Base-by-base conservation (phyloP, 2,113 vertebrate genomes). In the Hippoglossus stenolepis region DNA sequence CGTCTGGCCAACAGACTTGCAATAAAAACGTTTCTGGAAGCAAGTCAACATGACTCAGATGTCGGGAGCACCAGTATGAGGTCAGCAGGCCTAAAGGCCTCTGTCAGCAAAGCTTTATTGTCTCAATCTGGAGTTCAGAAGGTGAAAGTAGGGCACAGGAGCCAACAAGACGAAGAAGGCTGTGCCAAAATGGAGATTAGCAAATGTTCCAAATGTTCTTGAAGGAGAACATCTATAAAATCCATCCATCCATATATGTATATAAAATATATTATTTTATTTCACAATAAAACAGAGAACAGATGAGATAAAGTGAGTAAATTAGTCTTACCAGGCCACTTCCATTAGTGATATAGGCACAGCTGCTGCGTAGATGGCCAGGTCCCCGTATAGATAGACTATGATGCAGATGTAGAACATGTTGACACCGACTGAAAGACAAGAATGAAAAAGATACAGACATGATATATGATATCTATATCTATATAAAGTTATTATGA, bases 401-500 rank as follows among this genome's bases (percentile, higher is more conserved):
- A 99, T 99, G 88, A 99, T 96, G 94, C 98, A 99, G 95, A 99
- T 96, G 91, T 99, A 99, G 94, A 99, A 99, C 93, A 99, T 94
- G 85, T 99, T 98, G 90, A 99, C 96, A 0, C 98, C 98, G 77
- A 98, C 98, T 99, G 94, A 11, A 93, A 75, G 65, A 86, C 66
- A 87, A 53, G 57, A 58, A 26, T 5, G 8, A 56, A 18, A 54
- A 57, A 5, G 21, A 23, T 14, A 10, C 24, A 57, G 21, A 57
- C 13, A 43, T 43, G 40, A 43, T 43, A 13, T 43, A 43, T 38
- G 31, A 35, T 35, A 10, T 7, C 7, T 31, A 31, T 31, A 31
- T 31, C 6, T 38, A 38, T 10, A 38, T 38, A 38, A 38, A 38
- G 35, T 13, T 17, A 47, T 13, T 47, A 0, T 23, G 18, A 69